Conservation (phyloP, 23 tunicate species). For the Botrylloides violaceus region DNA sequence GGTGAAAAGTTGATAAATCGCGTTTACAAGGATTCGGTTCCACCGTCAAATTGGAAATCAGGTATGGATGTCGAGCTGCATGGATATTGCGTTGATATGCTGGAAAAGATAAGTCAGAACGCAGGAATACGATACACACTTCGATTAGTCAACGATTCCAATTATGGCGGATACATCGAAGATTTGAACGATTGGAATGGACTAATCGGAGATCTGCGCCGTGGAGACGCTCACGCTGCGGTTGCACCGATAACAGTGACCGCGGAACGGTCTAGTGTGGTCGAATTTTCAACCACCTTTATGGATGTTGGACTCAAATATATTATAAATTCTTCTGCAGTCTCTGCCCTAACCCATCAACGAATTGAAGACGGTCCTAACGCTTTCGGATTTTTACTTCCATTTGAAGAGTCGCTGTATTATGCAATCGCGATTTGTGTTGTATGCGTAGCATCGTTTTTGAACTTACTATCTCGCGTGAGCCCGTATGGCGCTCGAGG, state of each 20-base stretch:
- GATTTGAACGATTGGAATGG: slow-evolving; percentile 59
- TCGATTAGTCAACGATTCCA: slow-evolving; percentile 56
- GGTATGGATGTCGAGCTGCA: slow-evolving; percentile 24
- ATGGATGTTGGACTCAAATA: slow-evolving; percentile 59
- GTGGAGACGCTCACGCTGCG: slow-evolving; percentile 45
- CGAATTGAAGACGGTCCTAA: slow-evolving; percentile 5
- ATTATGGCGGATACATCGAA: slow-evolving; percentile 45
- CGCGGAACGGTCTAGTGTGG: slow-evolving; percentile 31
- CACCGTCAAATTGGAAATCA: background rate
- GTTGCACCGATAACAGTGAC: slow-evolving; percentile 73
- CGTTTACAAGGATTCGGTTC: background rate
- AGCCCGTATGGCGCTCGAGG: slow-evolving; percentile 90
- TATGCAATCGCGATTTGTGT: slow-evolving; percentile 41
- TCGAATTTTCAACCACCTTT: slow-evolving; percentile 51
- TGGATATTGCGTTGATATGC: slow-evolving; percentile 78
- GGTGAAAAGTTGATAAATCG: slow-evolving; percentile 5
- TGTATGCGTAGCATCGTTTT: slow-evolving; percentile 35
- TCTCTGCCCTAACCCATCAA: background rate
- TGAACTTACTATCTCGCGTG: slow-evolving; percentile 47
- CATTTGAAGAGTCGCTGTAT: slow-evolving; percentile 46
- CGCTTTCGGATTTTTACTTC: slow-evolving; percentile 68
- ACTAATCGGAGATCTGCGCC: slow-evolving; percentile 56
- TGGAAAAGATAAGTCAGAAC: slow-evolving; percentile 36
- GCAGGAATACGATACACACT: slow-evolving; percentile 48
- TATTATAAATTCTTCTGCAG: slow-evolving; percentile 13